phyloP scores from a whole-genome alignment of 2,797 vertebrate genomes.

The Ibycter americanus region DNA sequence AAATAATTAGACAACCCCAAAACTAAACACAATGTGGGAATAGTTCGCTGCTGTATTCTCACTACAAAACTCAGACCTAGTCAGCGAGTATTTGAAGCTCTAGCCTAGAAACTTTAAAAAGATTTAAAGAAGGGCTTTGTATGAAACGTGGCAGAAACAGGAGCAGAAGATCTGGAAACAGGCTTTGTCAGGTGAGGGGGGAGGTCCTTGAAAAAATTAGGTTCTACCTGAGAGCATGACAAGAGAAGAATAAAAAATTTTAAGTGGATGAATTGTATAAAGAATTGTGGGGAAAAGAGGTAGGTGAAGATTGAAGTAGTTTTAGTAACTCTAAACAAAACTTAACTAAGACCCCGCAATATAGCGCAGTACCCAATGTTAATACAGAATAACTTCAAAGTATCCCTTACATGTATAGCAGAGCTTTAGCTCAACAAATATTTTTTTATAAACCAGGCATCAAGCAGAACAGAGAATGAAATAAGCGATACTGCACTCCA shows the following conservation, averaged over 20 bases:
- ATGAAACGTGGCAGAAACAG: background rate
- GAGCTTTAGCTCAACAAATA: background rate
- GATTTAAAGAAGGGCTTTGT: background rate
- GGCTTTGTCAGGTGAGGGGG: background rate
- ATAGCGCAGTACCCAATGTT: background rate
- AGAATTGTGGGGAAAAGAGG: background rate
- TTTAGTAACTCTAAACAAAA: background rate
- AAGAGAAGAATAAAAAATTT: background rate
- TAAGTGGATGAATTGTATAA: background rate
- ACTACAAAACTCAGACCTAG: background rate
- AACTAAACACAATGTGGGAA: background rate
- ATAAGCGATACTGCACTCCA: background rate
- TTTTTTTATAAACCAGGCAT: constrained; percentile 16
- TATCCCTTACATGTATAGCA: background rate
- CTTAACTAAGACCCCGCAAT: background rate
- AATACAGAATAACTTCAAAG: background rate
- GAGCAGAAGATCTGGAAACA: background rate
- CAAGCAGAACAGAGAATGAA: background rate
- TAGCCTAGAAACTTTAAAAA: background rate
- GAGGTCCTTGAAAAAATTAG: background rate
- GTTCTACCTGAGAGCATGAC: background rate
- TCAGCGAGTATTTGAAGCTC: background rate
- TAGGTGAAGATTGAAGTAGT: background rate
- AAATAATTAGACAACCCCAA: background rate
- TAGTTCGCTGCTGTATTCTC: background rate